Conservation (phyloP, 2,888 invertebrate genomes). For the Acanthosepion esculentum region DNA sequence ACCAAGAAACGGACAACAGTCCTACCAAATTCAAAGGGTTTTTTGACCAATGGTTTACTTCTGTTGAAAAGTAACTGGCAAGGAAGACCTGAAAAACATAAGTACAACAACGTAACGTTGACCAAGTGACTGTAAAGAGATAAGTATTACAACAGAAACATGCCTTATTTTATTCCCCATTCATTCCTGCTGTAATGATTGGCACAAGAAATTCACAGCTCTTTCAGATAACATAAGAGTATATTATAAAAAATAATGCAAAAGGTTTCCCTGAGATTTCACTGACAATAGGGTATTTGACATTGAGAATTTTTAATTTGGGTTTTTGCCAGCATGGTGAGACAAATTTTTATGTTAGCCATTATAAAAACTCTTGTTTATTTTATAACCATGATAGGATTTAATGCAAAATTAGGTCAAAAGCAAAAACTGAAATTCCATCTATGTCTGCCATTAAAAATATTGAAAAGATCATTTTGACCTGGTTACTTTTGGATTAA, state of each 20-base stretch:
- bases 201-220: background rate
- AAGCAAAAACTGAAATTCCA: too few species aligned
- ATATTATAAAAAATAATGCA: background rate
- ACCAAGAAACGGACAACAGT: background rate
- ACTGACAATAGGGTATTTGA: too few species aligned
- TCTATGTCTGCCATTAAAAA: too few species aligned
- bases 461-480: too few species aligned
- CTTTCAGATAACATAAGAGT: background rate
- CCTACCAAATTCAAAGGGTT: constrained; percentile 41
- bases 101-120: background rate
- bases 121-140: background rate
- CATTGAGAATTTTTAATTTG: too few species aligned
- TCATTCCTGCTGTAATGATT: background rate
- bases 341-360: too few species aligned
- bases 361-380: too few species aligned
- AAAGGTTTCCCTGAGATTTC: background rate
- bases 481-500: too few species aligned
- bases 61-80: constrained; percentile 45
- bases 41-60: constrained; percentile 41
- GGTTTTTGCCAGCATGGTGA: too few species aligned
- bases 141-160: background rate
- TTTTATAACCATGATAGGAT: too few species aligned
- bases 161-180: background rate
- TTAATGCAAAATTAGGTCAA: too few species aligned
- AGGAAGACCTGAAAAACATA: constrained; percentile 44